These are phyloP conservation scores for Scaptomyza reducta DNA, from an alignment of 2,888 invertebrate genomes.

Conservation along the genomic window DNA sequence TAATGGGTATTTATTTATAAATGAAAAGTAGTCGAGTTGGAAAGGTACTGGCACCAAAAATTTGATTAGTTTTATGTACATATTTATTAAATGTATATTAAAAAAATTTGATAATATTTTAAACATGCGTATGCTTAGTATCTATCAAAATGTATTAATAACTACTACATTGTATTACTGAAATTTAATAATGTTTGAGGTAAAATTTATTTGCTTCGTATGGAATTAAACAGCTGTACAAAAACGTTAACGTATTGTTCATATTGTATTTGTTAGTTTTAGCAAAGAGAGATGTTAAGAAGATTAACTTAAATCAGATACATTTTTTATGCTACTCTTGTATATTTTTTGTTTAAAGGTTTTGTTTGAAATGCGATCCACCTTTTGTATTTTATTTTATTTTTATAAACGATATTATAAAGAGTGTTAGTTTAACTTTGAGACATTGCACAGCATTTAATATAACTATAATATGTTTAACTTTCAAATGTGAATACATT, in stretches of 20 bases:
- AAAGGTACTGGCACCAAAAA: no score
- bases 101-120: neutral
- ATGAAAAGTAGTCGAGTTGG: no score
- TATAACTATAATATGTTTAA: conserved; percentile 56
- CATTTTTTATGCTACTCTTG: conserved; percentile 8
- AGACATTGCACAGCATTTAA: conserved; percentile 74
- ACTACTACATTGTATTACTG: conserved; percentile 11
- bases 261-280: conserved; percentile 2
- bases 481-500: conserved; percentile 38
- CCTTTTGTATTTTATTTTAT: conserved; percentile 28
- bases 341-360: neutral
- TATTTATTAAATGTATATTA: no score
- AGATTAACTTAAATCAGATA: conserved; percentile 7
- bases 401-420: conserved; percentile 53
- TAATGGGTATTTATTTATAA: no score
- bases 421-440: conserved; percentile 75
- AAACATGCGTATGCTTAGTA: conserved; percentile 9
- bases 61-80: no score
- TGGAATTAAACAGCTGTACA: conserved; percentile 14
- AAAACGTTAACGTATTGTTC: neutral
- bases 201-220: neutral
- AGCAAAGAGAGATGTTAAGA: neutral
- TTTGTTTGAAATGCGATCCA: neutral
- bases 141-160: conserved; percentile 18
- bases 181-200: conserved; percentile 6